A percentile compares a stretch with the other conserved stretches of the same genome.
These are phyloP conservation scores for Probaryconus sp. DNA, from an alignment of 1,140 invertebrate species.

Conservation along the genomic window DNA sequence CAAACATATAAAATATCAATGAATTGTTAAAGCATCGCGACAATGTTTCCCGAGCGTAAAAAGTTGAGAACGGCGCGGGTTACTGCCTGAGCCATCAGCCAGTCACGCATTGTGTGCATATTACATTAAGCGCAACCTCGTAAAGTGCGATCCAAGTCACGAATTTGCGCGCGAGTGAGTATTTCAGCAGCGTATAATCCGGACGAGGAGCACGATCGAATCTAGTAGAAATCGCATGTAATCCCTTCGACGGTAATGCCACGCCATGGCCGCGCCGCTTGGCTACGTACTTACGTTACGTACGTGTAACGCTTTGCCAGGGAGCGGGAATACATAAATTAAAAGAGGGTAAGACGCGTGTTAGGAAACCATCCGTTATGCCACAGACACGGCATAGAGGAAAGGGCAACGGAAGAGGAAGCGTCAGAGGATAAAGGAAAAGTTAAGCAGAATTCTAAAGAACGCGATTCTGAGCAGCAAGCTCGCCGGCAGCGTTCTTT, in stretches of 20 bases:
- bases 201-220: constrained; percentile 3
- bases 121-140: neutral
- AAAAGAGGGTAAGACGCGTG: constrained; percentile 53
- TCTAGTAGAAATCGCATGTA: constrained; percentile 25
- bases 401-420: constrained; percentile 51
- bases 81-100: neutral
- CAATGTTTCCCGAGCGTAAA: too few relatives aligned
- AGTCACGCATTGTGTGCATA: constrained; percentile 1
- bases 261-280: constrained; percentile 1
- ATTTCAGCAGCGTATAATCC: constrained; percentile 14
- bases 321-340: constrained; percentile 46
- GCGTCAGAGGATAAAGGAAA: constrained; percentile 44
- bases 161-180: constrained; percentile 2
- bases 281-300: neutral
- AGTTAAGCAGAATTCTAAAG: constrained; percentile 45
- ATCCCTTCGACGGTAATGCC: constrained; percentile 21
- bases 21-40: too few relatives aligned
- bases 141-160: constrained; percentile 6
- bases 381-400: constrained; percentile 44
- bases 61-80: too few relatives aligned
- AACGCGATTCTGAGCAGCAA: constrained; percentile 40
- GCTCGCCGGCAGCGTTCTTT: constrained; percentile 20
- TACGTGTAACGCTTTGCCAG: constrained; percentile 28
- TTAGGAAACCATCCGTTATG: constrained; percentile 52
- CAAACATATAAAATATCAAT: too few relatives aligned